phyloP scores from a whole-genome alignment of 2,113 vertebrate species.

The Paracanthobrama guichenoti region DNA sequence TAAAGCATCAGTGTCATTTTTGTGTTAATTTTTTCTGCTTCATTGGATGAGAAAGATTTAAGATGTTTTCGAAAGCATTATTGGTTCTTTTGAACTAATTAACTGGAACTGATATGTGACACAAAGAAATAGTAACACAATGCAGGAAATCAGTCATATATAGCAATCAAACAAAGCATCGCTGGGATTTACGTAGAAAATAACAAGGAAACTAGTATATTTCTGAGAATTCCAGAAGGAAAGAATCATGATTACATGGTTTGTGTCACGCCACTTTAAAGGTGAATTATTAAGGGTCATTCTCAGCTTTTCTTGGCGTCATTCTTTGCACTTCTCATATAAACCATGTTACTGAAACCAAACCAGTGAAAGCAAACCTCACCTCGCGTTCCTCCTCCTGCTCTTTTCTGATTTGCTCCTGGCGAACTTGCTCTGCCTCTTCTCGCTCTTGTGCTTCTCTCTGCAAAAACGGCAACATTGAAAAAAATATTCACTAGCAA shows the following conservation, averaged over 20 bases:
- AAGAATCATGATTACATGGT: slow-evolving; percentile 10
- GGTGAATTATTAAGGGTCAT: background rate
- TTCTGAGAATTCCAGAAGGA: background rate
- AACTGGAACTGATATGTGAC: background rate
- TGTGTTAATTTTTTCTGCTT: background rate
- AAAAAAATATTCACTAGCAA: background rate
- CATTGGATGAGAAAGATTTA: slow-evolving; percentile 16
- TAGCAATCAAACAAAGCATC: background rate
- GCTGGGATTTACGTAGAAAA: background rate
- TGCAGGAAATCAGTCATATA: background rate
- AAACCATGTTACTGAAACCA: slow-evolving; percentile 14
- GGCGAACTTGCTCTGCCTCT: slow-evolving; percentile 94
- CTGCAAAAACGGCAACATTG: slow-evolving; percentile 66
- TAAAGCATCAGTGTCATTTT: background rate
- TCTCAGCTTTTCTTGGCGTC: background rate
- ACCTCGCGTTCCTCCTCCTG: slow-evolving; percentile 98
- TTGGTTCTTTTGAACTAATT: background rate
- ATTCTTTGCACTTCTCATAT: background rate
- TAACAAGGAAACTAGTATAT: slow-evolving; percentile 8
- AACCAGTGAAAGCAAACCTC: slow-evolving; percentile 41
- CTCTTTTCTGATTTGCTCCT: slow-evolving; percentile 93
- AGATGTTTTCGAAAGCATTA: slow-evolving; percentile 8
- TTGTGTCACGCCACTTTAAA: background rate
- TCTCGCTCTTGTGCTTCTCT: slow-evolving; percentile 97
- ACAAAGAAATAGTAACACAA: background rate